These are phyloP conservation scores for Oncopodura yosiiana DNA, from an alignment of 1,140 invertebrate species.

Conservation along the genomic window DNA sequence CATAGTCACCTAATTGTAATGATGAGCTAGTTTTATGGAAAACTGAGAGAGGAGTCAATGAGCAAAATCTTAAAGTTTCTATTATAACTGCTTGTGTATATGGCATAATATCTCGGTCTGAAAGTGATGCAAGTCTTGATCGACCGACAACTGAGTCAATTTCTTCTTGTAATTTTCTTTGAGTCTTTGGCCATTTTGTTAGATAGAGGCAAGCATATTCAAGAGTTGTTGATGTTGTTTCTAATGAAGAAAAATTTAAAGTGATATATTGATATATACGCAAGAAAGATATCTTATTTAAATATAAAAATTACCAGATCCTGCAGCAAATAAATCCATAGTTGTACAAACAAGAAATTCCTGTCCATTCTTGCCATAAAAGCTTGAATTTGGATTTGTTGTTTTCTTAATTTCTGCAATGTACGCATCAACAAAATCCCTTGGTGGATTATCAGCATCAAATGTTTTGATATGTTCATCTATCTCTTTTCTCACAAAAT, in stretches of 20 bases:
- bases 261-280: neutral
- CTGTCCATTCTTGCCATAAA: constrained; percentile 6
- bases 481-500: constrained; percentile 4
- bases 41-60: constrained; percentile 3
- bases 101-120: constrained; percentile 52
- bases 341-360: neutral
- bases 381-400: constrained; percentile 13
- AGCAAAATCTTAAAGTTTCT: constrained; percentile 40
- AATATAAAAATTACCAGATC: neutral
- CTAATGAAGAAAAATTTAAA: constrained; percentile 35
- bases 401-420: constrained; percentile 14
- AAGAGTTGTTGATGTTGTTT: constrained; percentile 66
- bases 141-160: constrained; percentile 62
- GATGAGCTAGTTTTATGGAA: neutral
- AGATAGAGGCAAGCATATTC: constrained; percentile 68
- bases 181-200: constrained; percentile 61
- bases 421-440: constrained; percentile 19
- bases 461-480: constrained; percentile 5
- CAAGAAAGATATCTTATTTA: neutral
- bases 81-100: constrained; percentile 7
- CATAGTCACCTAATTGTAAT: constrained; percentile 40
- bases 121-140: constrained; percentile 53
- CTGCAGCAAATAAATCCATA: neutral
- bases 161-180: constrained; percentile 65
- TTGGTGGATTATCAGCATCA: neutral